Base-by-base conservation (phyloP, 2,888 invertebrate genomes). In the Gortyna flavago region DNA sequence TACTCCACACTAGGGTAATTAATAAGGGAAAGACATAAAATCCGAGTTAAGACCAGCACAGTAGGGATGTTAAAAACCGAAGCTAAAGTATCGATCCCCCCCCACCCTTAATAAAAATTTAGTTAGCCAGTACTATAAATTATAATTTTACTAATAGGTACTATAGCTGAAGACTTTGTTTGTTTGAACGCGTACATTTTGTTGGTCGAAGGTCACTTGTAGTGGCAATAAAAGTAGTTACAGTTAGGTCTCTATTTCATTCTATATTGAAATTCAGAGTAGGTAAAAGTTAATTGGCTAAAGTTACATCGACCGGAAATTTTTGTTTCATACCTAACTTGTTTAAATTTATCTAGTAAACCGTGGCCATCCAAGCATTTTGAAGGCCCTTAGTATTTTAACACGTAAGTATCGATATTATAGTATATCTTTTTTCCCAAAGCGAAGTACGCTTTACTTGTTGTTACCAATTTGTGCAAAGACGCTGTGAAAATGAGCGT, bases 11-110 rank as follows among this genome's bases (percentile, higher is more conserved):
- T 13, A 48, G 32, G 67, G 62, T 65, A 75, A 80, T 84, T 71
- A 84, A 76, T 83, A 83, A 72, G 25, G 65, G n/a, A 62, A 80
- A 80, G 69, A 62, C 41, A 73, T 76, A 73, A 73, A 84, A 80
- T 67, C 72, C 59, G 25, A 75, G 62, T 68, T 61, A 51, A 80
- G 35, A 51, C 62, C 35, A 57, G 62, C 74, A 18, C 59, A 44
- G 18, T 75, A 80, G 72, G n/a, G 65, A 41, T 79, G 72, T 29
- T 62, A 35, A 16, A 18, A n/a, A 29, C 0, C 7, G 35, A 59
- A 8, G 48, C n/a, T n/a, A 59, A 79, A 41, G 2, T 57, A 81
- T 81, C 79, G 79, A 74, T 59, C 44, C 25, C 32, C 21, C 11
- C 21, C 9, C 41, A 61, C 9, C 21, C 11, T 21, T 16, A 38